phyloP scores from a whole-genome alignment of 2,888 invertebrate genomes.

The Phrixothrix hirtus region DNA sequence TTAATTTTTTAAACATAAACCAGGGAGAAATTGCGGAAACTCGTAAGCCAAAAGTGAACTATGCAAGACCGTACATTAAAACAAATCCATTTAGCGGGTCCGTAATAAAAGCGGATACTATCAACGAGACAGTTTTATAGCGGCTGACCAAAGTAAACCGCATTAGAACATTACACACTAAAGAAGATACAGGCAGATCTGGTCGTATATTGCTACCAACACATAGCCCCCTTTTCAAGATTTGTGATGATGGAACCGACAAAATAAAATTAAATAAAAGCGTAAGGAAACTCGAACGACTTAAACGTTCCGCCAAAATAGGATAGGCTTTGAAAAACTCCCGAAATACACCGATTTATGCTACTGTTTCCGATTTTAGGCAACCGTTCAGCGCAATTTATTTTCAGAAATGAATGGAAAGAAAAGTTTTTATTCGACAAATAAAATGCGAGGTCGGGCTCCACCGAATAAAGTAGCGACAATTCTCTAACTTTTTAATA shows the following conservation, averaged over 20 bases:
- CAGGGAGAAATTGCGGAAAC: conserved; percentile 10
- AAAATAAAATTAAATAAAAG: conserved; percentile 21
- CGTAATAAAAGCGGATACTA: conserved; percentile 46
- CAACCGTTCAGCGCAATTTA: conserved; percentile 8
- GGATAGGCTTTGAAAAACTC: conserved; percentile 6
- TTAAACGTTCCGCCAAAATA: conserved; percentile 13
- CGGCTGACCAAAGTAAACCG: conserved; percentile 37
- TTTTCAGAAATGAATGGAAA: conserved; percentile 15
- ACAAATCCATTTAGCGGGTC: conserved; percentile 48
- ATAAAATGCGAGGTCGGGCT: conserved; percentile 16
- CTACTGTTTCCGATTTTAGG: conserved; percentile 20
- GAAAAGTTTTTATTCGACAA: conserved; percentile 6
- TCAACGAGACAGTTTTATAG: conserved; percentile 48
- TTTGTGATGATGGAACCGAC: conserved; percentile 24
- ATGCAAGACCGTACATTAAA: conserved; percentile 38
- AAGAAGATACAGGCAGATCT: conserved; percentile 9
- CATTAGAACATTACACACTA: conserved; percentile 30
- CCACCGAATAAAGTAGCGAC: conserved; percentile 11
- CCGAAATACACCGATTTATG: conserved; percentile 20
- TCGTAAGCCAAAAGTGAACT: conserved; percentile 22
- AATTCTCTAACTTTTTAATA: conserved; percentile 15
- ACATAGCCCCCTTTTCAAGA: conserved; percentile 17
- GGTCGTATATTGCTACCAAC: conserved; percentile 17
- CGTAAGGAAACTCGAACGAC: conserved; percentile 10
- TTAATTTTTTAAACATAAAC: conserved; percentile 1